Percentiles rank a stretch among this genome's conserved stretches.
These are phyloP conservation scores for Perca fluviatilis DNA, from an alignment of 2,113 vertebrate genomes.

Conservation along the genomic window DNA sequence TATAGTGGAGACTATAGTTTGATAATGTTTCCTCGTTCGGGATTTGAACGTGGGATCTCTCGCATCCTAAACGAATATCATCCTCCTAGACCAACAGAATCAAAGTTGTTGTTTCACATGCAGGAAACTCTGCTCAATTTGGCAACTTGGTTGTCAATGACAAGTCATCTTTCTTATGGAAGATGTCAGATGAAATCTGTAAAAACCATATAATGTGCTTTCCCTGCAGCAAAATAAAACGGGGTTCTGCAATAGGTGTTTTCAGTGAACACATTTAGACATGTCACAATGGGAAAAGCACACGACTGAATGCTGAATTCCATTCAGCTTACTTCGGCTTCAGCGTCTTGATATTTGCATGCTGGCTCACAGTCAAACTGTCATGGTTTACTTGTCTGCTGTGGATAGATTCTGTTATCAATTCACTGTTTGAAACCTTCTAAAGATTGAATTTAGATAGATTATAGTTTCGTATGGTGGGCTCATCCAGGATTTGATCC, in stretches of 20 bases:
- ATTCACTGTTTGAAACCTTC: too few species aligned
- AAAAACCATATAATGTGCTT: neutral
- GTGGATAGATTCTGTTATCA: too few species aligned
- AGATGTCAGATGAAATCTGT: neutral
- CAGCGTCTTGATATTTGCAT: too few species aligned
- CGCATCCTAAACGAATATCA: too few species aligned
- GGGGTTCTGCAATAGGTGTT: neutral
- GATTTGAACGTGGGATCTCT: too few species aligned
- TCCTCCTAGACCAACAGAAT: too few species aligned
- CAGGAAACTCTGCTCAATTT: neutral
- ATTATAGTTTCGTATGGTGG: too few species aligned
- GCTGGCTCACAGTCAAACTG: too few species aligned
- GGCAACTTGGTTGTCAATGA: neutral
- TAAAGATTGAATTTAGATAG: too few species aligned
- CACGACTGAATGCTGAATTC: neutral
- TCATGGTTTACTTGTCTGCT: too few species aligned
- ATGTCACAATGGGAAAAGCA: neutral
- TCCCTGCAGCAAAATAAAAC: neutral
- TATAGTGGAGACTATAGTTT: neutral
- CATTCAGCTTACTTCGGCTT: neutral
- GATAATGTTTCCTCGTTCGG: too few species aligned
- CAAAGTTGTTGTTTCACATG: conserved; percentile 13
- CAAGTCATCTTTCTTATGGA: neutral
- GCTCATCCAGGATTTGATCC: too few species aligned
- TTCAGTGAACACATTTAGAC: neutral